Conservation (phyloP, 2,113 vertebrate species). For the Mastomys coucha region DNA sequence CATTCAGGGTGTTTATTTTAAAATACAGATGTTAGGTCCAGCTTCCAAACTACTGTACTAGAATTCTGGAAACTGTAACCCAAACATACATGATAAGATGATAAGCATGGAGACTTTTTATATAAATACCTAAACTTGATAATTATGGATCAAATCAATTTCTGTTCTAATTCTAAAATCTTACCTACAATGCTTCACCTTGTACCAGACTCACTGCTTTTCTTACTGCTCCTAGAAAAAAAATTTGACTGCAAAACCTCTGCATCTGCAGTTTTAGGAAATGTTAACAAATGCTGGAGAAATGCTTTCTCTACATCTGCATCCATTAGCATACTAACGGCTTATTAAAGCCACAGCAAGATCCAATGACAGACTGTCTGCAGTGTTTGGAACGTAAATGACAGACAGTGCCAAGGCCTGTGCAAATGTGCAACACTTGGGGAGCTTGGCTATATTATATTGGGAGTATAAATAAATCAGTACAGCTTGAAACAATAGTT, state of each 20-base stretch:
- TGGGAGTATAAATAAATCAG: background rate
- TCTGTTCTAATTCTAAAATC: conserved; percentile 39
- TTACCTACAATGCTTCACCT: conserved; percentile 28
- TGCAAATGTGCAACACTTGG: background rate
- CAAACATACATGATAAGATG: conserved; percentile 13
- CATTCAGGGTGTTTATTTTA: conserved; percentile 26
- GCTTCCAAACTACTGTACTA: background rate
- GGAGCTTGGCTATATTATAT: background rate
- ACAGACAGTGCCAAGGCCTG: background rate
- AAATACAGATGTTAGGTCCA: conserved; percentile 19
- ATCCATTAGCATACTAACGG: conserved; percentile 8
- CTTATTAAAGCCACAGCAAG: background rate
- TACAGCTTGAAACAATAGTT: conserved; percentile 30
- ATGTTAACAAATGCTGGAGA: conserved; percentile 15
- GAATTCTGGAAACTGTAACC: conserved; percentile 23
- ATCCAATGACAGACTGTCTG: background rate
- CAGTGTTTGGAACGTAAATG: conserved; percentile 27
- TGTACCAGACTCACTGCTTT: background rate
- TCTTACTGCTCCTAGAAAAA: conserved; percentile 49
- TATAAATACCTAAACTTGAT: conserved; percentile 54
- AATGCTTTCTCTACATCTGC: background rate
- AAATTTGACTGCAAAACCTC: background rate
- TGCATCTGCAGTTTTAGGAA: conserved; percentile 45
- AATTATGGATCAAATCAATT: background rate
- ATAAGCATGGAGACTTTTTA: background rate